phyloP scores from a whole-genome alignment of 2,113 vertebrate species.

The Platysternon megacephalum region DNA sequence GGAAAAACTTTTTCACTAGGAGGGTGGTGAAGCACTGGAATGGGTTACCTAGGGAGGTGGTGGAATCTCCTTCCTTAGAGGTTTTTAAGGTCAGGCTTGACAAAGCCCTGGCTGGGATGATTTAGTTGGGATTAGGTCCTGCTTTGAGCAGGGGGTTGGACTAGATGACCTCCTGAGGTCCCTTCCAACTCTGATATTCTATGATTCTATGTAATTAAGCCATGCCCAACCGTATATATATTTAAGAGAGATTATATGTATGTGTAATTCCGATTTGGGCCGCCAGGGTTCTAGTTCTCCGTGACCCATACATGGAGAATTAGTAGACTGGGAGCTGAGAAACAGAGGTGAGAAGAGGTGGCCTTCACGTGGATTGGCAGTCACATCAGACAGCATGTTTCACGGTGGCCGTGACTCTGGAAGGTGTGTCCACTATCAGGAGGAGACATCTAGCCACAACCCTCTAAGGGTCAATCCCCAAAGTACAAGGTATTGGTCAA shows the following conservation, averaged over 20 bases:
- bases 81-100: no score
- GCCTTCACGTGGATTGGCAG: background rate
- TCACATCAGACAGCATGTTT: background rate
- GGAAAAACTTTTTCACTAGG: no score
- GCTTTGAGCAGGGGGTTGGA: no score
- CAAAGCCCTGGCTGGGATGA: no score
- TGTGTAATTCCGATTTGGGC: background rate
- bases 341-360: background rate
- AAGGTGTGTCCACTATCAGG: background rate
- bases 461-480: background rate
- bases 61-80: no score
- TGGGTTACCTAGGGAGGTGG: no score
- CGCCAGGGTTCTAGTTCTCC: background rate
- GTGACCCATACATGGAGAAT: background rate
- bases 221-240: conserved; percentile 28
- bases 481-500: background rate
- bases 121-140: no score
- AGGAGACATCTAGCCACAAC: background rate
- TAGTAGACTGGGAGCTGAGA: background rate
- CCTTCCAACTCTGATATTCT: no score
- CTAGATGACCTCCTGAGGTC: no score
- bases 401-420: background rate
- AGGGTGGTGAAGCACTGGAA: no score
- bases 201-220: background rate
- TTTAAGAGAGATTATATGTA: conserved; percentile 23